A percentile compares a stretch with the other conserved stretches of the same genome.
Conservation (phyloP, 2,113 vertebrate genomes). For the Beaufortia kweichowensis region DNA sequence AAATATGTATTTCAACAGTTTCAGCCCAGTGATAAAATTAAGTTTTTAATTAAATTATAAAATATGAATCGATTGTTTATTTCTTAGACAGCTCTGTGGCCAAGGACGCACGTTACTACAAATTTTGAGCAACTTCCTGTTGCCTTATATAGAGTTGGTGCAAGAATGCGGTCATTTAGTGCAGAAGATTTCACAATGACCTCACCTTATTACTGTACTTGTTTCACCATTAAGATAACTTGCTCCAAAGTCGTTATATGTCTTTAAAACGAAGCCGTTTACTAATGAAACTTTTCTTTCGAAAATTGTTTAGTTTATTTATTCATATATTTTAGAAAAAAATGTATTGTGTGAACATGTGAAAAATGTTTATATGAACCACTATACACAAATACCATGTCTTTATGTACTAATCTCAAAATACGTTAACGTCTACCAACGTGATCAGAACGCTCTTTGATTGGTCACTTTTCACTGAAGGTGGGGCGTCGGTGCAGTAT, state of each 20-base stretch:
- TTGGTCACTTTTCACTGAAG: conserved; percentile 23
- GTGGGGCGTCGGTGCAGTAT: conserved; percentile 22
- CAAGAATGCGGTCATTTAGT: neutral
- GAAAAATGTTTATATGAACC: neutral
- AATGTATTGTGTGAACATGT: too few relatives aligned
- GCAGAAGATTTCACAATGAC: neutral
- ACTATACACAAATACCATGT: too few relatives aligned
- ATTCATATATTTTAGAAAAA: too few relatives aligned
- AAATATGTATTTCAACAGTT: too few relatives aligned
- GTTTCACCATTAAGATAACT: neutral
- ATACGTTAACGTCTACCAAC: too few relatives aligned
- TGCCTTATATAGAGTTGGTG: conserved; percentile 12
- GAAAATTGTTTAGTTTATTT: too few relatives aligned
- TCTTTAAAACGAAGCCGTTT: neutral
- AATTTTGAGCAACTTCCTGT: neutral
- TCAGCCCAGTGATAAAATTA: too few relatives aligned
- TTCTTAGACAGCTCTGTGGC: neutral
- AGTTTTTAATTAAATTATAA: neutral
- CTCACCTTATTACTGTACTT: neutral
- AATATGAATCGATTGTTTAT: neutral
- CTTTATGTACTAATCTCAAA: too few relatives aligned
- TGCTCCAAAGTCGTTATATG: neutral
- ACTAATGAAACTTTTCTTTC: neutral
- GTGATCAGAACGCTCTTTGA: neutral
- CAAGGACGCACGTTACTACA: neutral